Conservation (phyloP, 2,797 vertebrate genomes). For the Aratinga solstitialis region DNA sequence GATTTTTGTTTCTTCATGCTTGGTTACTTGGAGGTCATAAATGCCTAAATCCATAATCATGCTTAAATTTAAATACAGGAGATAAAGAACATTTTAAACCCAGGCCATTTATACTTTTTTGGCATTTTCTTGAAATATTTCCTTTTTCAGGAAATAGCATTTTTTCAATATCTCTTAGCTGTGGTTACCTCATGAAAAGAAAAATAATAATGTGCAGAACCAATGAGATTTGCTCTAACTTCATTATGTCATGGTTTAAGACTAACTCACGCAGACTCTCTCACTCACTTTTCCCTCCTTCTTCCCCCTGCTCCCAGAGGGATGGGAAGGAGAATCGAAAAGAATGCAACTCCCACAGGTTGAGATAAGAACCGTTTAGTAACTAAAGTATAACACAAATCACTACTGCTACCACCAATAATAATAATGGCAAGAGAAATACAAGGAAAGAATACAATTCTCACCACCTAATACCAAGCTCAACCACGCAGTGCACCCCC, state of each 20-base stretch:
- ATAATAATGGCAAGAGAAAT: no score
- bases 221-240: neutral
- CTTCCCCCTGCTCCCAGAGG: no score
- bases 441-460: no score
- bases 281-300: no score
- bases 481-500: no score
- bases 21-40: neutral
- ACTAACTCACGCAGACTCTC: no score
- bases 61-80: neutral
- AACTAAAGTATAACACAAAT: no score
- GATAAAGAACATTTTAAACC: neutral
- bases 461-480: no score
- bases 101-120: neutral
- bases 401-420: no score
- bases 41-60: neutral
- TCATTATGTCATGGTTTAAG: neutral
- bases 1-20: neutral
- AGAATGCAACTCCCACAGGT: no score
- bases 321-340: no score
- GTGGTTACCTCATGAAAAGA: neutral
- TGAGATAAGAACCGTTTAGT: no score
- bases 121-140: neutral
- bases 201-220: neutral
- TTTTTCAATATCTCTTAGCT: neutral
- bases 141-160: neutral